These are phyloP conservation scores for Drosophila punjabiensis DNA, from an alignment of 1,140 invertebrate genomes.

Conservation along the genomic window DNA sequence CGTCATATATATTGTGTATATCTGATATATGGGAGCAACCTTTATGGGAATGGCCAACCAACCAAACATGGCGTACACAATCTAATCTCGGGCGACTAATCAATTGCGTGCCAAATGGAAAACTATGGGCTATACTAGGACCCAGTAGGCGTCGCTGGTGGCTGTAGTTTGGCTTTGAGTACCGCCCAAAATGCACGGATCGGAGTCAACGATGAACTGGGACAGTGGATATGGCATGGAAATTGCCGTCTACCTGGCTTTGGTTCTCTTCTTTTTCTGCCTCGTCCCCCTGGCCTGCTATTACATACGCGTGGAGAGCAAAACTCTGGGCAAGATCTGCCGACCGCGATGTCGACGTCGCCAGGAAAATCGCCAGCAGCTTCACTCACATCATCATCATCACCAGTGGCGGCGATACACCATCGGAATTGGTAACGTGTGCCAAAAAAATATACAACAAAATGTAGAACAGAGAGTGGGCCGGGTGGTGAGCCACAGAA, in stretches of 20 bases:
- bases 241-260: slow-evolving; percentile 50
- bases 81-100: slow-evolving; percentile 41
- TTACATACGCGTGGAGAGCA: slow-evolving; percentile 67
- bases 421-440: slow-evolving; percentile 75
- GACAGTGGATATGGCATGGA: slow-evolving; percentile 35
- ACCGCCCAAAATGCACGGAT: slow-evolving; percentile 13
- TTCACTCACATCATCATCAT: background rate
- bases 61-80: slow-evolving; percentile 46
- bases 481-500: background rate
- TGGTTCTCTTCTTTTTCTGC: slow-evolving; percentile 60
- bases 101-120: slow-evolving; percentile 38
- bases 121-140: slow-evolving; percentile 33
- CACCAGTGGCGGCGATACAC: slow-evolving; percentile 16
- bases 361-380: slow-evolving; percentile 15
- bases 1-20: slow-evolving; percentile 25
- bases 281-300: slow-evolving; percentile 68
- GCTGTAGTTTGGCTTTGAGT: slow-evolving; percentile 43
- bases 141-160: slow-evolving; percentile 27
- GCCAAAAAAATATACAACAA: slow-evolving; percentile 45
- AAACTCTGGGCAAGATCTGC: slow-evolving; percentile 65
- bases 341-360: slow-evolving; percentile 51
- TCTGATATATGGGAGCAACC: slow-evolving; percentile 39
- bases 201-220: slow-evolving; percentile 38
- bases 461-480: background rate
- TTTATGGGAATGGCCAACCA: slow-evolving; percentile 32